Conservation (phyloP, 2,113 vertebrate species). For the Nannospalax galili region DNA sequence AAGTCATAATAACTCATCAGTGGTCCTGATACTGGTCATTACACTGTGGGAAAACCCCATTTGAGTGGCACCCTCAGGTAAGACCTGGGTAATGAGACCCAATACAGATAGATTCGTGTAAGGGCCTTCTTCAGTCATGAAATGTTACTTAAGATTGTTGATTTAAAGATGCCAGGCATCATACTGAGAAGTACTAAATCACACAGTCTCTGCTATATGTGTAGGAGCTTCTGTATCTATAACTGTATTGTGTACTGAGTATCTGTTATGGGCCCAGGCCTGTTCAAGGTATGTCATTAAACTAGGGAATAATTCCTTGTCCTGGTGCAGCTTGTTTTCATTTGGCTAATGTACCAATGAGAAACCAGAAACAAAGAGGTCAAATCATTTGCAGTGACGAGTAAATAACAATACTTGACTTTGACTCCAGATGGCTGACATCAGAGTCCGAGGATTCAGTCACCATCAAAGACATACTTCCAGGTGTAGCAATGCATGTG, state of each 20-base stretch:
- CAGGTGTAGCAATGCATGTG: not conserved
- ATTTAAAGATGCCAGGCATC: not conserved
- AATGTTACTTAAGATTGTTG: not conserved
- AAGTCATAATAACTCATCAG: not conserved
- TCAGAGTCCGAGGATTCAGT: not conserved
- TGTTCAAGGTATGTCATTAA: not conserved
- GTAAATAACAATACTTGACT: not conserved
- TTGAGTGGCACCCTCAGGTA: not conserved
- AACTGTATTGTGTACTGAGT: not conserved
- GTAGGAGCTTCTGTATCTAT: not conserved
- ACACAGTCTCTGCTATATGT: too few species aligned
- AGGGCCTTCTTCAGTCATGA: not conserved
- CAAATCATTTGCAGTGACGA: not conserved
- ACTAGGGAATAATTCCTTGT: not conserved
- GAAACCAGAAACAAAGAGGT: not conserved
- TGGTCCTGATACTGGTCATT: not conserved
- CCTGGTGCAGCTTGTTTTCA: not conserved
- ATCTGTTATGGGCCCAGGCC: not conserved
- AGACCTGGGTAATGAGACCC: not conserved
- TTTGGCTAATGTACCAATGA: constrained; percentile 21
- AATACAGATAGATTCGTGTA: not conserved
- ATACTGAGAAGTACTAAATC: not conserved
- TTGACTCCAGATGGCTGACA: not conserved
- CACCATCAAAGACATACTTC: not conserved
- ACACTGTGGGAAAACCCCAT: not conserved